A percentile compares a stretch with the other conserved stretches of the same genome.
phyloP scores from a whole-genome alignment of 1,140 invertebrate genomes.

The Cyclargus thomasi region DNA sequence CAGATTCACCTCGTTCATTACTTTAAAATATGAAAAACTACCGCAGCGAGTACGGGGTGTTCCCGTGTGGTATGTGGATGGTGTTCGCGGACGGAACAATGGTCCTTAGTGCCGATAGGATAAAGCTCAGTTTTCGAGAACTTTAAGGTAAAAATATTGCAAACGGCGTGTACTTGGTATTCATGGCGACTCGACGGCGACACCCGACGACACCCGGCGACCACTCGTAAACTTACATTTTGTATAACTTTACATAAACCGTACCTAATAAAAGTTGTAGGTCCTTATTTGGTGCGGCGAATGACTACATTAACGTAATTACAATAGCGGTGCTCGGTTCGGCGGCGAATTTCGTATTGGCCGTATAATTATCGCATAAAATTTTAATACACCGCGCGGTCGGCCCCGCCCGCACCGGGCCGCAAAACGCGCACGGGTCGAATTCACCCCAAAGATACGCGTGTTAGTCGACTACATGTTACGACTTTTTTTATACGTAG shows the following conservation, averaged over 20 bases:
- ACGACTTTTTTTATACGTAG: no score
- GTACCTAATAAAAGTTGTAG: neutral
- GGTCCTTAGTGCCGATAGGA: no score
- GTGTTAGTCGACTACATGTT: no score
- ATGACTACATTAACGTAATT: neutral
- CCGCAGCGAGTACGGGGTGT: neutral
- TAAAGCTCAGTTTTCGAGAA: no score
- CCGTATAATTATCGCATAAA: neutral
- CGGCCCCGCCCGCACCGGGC: no score
- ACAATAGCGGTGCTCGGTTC: neutral
- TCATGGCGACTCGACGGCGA: neutral
- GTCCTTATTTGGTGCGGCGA: neutral
- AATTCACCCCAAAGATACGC: neutral
- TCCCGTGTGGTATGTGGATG: neutral
- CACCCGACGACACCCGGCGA: no score
- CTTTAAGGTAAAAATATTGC: no score
- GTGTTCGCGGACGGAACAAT: no score
- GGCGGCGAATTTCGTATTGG: neutral
- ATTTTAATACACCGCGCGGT: neutral
- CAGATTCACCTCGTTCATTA: neutral
- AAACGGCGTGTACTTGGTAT: neutral
- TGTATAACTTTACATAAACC: neutral
- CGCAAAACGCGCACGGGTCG: no score
- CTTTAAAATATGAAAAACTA: neutral
- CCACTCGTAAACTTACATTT: neutral